phyloP scores from a whole-genome alignment of 1,140 invertebrate species.

The Anadara kagoshimensis region DNA sequence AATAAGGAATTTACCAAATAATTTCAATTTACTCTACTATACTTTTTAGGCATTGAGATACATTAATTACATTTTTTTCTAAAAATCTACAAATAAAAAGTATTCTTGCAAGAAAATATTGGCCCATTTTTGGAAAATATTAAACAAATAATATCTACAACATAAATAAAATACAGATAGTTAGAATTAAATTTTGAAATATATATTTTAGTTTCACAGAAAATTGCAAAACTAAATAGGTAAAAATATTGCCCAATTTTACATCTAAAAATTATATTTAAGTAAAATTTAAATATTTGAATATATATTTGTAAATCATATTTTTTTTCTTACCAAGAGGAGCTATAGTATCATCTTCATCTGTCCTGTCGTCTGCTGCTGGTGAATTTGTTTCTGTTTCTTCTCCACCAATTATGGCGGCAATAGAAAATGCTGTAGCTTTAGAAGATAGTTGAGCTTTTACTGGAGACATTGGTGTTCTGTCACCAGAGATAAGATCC shows the following conservation, averaged over 20 bases:
- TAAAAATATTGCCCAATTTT: slow-evolving; percentile 18
- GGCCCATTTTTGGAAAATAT: neutral
- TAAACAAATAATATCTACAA: neutral
- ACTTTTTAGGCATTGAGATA: neutral
- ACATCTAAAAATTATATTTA: too few relatives aligned
- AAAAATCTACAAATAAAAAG: neutral
- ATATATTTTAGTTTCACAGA: neutral
- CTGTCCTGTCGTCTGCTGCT: neutral
- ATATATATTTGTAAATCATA: too few relatives aligned
- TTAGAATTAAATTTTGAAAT: too few relatives aligned
- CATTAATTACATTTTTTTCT: neutral
- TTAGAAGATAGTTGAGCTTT: slow-evolving; percentile 57
- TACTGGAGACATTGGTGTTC: slow-evolving; percentile 33
- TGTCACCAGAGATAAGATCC: slow-evolving; percentile 27
- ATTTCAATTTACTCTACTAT: neutral
- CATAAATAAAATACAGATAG: too few relatives aligned
- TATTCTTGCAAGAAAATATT: neutral
- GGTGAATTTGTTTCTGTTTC: neutral
- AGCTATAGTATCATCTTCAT: slow-evolving; percentile 1
- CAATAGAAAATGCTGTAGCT: slow-evolving; percentile 65
- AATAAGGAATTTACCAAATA: too few relatives aligned
- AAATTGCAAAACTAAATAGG: neutral
- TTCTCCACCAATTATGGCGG: slow-evolving; percentile 58
- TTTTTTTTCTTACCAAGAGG: slow-evolving; percentile 33
- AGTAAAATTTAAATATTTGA: too few relatives aligned